Conservation (phyloP, 2,797 vertebrate species). For the Epinephelus coioides region DNA sequence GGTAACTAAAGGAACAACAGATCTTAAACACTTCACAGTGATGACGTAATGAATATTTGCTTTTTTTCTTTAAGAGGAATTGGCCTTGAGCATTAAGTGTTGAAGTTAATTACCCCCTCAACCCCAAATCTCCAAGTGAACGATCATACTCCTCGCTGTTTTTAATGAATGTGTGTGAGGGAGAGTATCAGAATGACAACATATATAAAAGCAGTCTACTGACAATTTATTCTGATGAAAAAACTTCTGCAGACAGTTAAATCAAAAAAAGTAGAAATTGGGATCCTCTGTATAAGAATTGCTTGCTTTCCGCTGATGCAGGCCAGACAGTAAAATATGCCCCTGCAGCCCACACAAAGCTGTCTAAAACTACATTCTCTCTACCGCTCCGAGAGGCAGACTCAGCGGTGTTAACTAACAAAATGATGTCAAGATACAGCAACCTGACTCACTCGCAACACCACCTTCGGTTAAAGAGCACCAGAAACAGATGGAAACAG, state of each 20-base stretch:
- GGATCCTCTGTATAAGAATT: neutral
- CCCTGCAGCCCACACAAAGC: neutral
- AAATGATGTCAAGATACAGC: neutral
- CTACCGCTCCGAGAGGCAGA: neutral
- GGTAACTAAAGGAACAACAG: too few species aligned
- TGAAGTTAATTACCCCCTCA: neutral
- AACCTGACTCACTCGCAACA: slow-evolving; percentile 2
- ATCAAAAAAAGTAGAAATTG: too few species aligned
- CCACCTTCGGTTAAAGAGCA: slow-evolving; percentile 27
- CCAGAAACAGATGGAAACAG: slow-evolving; percentile 47
- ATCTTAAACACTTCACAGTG: neutral
- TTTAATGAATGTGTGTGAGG: neutral
- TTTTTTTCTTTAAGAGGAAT: too few species aligned
- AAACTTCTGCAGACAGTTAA: neutral
- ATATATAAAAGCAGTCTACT: neutral
- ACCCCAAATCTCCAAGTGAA: neutral
- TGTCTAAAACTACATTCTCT: neutral
- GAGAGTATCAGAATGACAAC: neutral
- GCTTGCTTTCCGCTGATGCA: neutral
- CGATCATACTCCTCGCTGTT: too few species aligned
- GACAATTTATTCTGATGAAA: neutral
- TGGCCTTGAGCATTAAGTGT: too few species aligned
- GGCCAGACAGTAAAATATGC: neutral
- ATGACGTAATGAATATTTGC: too few species aligned
- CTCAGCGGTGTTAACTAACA: neutral